A percentile compares a stretch with the other conserved stretches of the same genome.
Conservation (phyloP, 2,113 vertebrate species). For the Dermatemys mawii region DNA sequence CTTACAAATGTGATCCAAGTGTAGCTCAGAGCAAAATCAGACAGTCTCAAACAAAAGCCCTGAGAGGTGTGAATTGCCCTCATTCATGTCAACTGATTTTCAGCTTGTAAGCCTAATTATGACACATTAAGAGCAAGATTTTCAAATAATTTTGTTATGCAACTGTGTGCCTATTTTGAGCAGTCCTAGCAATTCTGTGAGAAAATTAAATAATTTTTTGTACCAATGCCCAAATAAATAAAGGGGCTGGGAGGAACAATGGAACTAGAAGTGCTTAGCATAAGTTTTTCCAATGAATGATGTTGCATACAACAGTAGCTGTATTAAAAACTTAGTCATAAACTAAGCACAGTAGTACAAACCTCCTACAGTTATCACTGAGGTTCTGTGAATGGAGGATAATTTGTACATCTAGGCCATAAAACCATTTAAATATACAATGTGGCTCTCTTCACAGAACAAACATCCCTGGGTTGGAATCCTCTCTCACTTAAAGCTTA, state of each 20-base stretch:
- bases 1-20: background rate
- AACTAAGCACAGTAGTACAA: background rate
- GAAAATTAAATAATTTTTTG: constrained; percentile 26
- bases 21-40: background rate
- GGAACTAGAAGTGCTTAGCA: background rate
- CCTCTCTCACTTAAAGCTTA: background rate
- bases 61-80: constrained; percentile 51
- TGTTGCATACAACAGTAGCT: background rate
- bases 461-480: background rate
- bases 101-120: constrained; percentile 56
- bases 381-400: background rate
- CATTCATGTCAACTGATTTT: constrained; percentile 60
- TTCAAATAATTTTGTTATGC: constrained; percentile 44
- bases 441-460: background rate
- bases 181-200: constrained; percentile 22
- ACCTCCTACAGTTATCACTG: background rate
- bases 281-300: background rate
- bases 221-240: constrained; percentile 2
- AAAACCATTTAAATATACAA: background rate
- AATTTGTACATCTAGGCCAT: background rate
- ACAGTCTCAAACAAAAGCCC: background rate
- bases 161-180: constrained; percentile 14
- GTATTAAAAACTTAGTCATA: background rate
- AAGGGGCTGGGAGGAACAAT: background rate
- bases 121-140: constrained; percentile 53